Evolutionary conservation across 37 sponge, comb jelly and placozoan species (phyloP), one percentile per base, ranked within the genome.

Genomic region (Agelas oroides): DNA sequence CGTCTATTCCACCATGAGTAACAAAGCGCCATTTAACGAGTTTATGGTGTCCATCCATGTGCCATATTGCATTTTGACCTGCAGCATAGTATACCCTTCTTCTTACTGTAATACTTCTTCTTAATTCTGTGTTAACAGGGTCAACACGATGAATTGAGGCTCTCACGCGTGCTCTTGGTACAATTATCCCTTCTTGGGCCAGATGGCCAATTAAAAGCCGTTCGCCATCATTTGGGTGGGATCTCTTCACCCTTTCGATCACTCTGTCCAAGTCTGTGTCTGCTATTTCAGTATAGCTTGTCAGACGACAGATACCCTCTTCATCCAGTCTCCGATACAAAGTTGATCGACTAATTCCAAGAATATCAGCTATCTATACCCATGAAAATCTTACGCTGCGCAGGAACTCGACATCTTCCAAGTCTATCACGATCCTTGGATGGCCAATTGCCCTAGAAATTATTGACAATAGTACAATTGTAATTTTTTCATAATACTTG

Each of bases 1-100:
- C 89, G 65, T 88, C 89, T 24, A 81, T 69, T 19, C 77, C 76
- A 33, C 83, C 89, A 82, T 88, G 89, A 14, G 81, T 54, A 46
- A 88, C 89, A 63, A 88, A n/a, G 37, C 89, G 40, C 89, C 89
- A 88, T 39, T 83, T 76, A 37, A 65, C 35, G 19, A 65, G 39
- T 35, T 78, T 78, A 40, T 78, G 65, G 31, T 78, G 41, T 28
- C 75, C 75, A 25, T 75, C 75, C 13, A 75, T 75, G 25, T 75
- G 75, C 75, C 75, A 54, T 66, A 89, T 27, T 46, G 57, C 38
- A 36, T 83, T 83, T 38, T 83, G 89, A n/a, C 77, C 83, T 38
- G 65, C 61, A 33, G 75, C 89, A 74, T 73, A 53, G 58, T 88
- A 88, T 5, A 59, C 33, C 15, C 83, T 31, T 30, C 89, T 57